A percentile compares a stretch with the other conserved stretches of the same genome.
These are phyloP conservation scores for Pomatostomus ruficeps DNA, from an alignment of 2,113 vertebrate species.

Conservation along the genomic window DNA sequence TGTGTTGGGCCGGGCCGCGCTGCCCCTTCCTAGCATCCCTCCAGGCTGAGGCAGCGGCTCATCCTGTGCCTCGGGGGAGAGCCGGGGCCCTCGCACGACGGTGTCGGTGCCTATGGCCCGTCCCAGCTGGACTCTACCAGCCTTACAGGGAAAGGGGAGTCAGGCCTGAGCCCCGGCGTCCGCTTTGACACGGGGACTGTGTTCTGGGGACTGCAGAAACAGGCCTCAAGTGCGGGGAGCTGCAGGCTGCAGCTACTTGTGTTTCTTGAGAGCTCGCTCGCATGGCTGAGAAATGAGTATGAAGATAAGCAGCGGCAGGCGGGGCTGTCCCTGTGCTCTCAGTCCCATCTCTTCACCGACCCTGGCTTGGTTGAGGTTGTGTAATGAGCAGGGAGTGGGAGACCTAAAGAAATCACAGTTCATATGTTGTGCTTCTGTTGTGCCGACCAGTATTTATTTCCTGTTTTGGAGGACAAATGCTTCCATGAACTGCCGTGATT, in stretches of 20 bases:
- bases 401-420: background rate
- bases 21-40: background rate
- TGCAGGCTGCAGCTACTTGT: too few species aligned
- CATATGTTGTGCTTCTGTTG: rapidly evolving
- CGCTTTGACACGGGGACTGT: rapidly evolving
- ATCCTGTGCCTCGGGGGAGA: rapidly evolving
- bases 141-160: background rate
- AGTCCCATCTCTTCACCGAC: background rate
- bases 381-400: too few species aligned
- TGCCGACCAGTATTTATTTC: background rate
- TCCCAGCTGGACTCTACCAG: background rate
- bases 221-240: rapidly evolving
- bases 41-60: rapidly evolving
- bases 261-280: background rate
- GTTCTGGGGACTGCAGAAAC: background rate
- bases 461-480: background rate
- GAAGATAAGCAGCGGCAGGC: background rate
- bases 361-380: background rate
- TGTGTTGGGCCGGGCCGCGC: background rate
- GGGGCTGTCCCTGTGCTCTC: too few species aligned
- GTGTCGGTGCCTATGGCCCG: rapidly evolving
- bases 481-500: background rate
- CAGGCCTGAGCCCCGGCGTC: background rate
- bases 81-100: rapidly evolving
- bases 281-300: rapidly evolving